Evolutionary conservation across 2,888 invertebrate species (phyloP).

Genomic region (Metacarcinus magister): DNA sequence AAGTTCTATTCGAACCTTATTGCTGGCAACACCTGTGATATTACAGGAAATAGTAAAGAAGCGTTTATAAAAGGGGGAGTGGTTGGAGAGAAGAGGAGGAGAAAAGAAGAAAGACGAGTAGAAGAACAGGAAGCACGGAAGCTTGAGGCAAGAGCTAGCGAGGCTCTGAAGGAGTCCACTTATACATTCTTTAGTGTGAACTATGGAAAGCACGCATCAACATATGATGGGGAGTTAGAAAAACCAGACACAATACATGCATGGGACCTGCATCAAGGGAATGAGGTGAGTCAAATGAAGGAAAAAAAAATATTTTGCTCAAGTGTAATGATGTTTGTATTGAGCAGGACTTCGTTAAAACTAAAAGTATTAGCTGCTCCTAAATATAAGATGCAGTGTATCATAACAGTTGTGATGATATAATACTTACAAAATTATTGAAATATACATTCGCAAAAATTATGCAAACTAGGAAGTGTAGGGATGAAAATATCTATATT

Average conservation of each 20-base stretch:
- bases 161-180: neutral
- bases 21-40: neutral
- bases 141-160: neutral
- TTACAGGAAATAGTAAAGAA: neutral
- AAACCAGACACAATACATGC: neutral
- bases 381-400: no score
- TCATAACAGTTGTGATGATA: no score
- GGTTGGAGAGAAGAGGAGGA: neutral
- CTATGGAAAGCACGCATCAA: neutral
- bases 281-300: neutral
- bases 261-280: no score
- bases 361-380: no score
- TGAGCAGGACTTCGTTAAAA: no score
- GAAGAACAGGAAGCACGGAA: neutral
- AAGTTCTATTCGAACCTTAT: neutral
- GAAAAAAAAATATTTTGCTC: no score
- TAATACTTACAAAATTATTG: no score
- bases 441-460: no score
- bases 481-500: no score
- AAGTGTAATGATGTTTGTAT: no score
- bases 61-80: neutral
- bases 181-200: neutral
- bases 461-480: no score
- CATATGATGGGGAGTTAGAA: neutral
- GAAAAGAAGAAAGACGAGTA: neutral